phyloP scores from a whole-genome alignment of 35 echinoderm and acorn worm genomes.

The Apostichopus japonicus region DNA sequence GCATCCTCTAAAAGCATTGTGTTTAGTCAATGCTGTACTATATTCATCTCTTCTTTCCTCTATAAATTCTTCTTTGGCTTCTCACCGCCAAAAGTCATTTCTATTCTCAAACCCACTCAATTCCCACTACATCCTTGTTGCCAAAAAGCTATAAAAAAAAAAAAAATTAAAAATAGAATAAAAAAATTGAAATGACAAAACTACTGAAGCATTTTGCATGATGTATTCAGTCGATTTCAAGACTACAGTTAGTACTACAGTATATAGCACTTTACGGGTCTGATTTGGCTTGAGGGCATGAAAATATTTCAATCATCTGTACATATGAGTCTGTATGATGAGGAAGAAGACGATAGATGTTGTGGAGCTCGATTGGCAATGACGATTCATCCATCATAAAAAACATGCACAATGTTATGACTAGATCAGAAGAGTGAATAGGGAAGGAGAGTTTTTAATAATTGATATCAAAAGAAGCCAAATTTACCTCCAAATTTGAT shows the following conservation, averaged over 20 bases:
- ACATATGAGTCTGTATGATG: not conserved
- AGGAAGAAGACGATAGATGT: not conserved
- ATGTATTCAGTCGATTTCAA: slow-evolving; percentile 38
- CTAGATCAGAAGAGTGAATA: not conserved
- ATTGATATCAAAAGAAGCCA: no score
- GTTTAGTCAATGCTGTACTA: not conserved
- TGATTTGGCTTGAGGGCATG: not conserved
- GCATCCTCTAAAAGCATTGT: not conserved
- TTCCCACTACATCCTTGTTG: not conserved
- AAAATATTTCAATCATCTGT: slow-evolving; percentile 31
- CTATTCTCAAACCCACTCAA: not conserved
- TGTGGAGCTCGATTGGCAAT: not conserved
- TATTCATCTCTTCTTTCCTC: not conserved
- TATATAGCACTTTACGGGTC: not conserved
- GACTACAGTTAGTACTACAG: not conserved
- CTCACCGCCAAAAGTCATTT: not conserved
- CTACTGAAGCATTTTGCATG: slow-evolving; percentile 25
- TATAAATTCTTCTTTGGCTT: not conserved
- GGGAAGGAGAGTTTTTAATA: not conserved
- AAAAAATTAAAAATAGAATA: not conserved
- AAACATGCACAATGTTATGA: not conserved
- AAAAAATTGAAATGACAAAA: slow-evolving; percentile 24
- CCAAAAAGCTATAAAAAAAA: not conserved
- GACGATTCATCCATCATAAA: not conserved
- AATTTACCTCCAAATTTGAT: no score